Evolutionary conservation across 2,888 invertebrate genomes (phyloP).

Genomic region (Nasonovia ribisnigri): DNA sequence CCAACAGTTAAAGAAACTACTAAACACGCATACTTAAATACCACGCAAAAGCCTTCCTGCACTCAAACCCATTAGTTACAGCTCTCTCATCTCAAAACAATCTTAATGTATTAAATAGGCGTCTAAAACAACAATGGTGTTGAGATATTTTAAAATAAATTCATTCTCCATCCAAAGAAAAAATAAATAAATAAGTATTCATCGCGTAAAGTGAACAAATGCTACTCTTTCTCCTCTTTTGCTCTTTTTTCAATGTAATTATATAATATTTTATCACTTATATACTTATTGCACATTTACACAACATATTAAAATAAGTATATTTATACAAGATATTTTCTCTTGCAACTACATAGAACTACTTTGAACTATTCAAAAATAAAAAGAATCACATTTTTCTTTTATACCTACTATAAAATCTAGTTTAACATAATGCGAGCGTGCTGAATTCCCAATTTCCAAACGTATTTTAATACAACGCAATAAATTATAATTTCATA

Average conservation of each 20-base stretch:
- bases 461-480: too few relatives aligned
- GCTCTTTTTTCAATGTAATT: background rate
- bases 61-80: background rate
- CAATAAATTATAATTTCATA: too few relatives aligned
- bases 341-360: background rate
- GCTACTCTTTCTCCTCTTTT: background rate
- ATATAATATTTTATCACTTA: background rate
- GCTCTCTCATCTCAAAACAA: background rate
- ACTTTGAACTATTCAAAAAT: background rate
- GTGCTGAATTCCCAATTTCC: too few relatives aligned
- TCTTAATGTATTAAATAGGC: background rate
- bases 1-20: background rate
- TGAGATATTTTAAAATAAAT: background rate
- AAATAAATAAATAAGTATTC: background rate
- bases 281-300: background rate
- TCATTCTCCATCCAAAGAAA: background rate
- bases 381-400: background rate
- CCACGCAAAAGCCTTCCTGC: background rate
- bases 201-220: background rate
- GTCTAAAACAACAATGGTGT: background rate
- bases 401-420: too few relatives aligned
- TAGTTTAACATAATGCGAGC: background rate
- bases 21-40: background rate
- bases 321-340: background rate
- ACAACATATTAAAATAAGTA: background rate